These are phyloP conservation scores for Nothoprocta perdicaria DNA, from an alignment of 2,113 vertebrate species.

Conservation along the genomic window DNA sequence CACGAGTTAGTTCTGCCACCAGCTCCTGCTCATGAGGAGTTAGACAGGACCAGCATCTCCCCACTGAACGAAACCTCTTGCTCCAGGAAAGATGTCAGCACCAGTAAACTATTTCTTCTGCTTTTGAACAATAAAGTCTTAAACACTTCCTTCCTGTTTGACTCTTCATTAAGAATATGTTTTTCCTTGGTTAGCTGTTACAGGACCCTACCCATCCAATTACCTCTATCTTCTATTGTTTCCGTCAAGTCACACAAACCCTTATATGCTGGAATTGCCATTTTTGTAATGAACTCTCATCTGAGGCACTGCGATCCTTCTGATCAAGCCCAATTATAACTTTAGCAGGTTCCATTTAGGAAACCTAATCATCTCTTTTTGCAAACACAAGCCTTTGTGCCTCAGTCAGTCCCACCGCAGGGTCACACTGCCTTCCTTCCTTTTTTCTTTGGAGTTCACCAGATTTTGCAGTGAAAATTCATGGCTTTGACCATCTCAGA, in stretches of 20 bases:
- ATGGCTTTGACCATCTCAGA: background rate
- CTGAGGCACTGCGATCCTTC: background rate
- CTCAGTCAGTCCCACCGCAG: background rate
- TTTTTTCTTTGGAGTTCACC: background rate
- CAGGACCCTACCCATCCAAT: background rate
- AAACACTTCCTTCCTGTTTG: background rate
- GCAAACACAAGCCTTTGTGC: background rate
- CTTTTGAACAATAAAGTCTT: background rate
- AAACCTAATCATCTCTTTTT: background rate
- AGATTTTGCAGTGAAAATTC: background rate
- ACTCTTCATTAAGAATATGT: background rate
- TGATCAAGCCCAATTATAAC: background rate
- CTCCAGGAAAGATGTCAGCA: background rate
- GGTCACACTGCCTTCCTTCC: background rate
- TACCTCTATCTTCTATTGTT: background rate
- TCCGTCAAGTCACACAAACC: background rate
- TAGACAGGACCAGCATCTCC: background rate
- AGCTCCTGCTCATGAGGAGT: background rate
- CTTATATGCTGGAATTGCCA: background rate
- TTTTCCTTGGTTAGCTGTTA: background rate
- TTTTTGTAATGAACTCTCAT: background rate
- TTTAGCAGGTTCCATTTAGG: background rate
- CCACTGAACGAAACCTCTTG: fast-evolving
- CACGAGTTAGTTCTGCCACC: fast-evolving
- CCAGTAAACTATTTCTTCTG: background rate